Evolutionary conservation across 2,113 vertebrate species (phyloP), one percentile per base, ranked within the genome.

Genomic region (Neolamprologus tretocephalus): DNA sequence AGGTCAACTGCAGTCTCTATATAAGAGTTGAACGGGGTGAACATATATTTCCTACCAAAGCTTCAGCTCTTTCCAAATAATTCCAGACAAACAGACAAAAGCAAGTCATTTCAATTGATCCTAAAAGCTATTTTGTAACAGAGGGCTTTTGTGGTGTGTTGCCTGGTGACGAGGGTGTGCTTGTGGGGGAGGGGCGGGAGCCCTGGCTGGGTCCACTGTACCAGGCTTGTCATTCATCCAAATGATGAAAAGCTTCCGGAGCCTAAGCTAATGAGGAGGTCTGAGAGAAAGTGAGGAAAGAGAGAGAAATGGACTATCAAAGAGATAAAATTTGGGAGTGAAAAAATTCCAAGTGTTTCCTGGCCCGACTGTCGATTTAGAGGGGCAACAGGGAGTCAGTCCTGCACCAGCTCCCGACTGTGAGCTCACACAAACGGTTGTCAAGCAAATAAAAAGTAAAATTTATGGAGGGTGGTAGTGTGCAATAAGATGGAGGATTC

Each of bases 181-280:
- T 17, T 19, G 85, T 84, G 93, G 94, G 94, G 91, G 94, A 94
- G 94, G 94, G 92, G 91, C 19, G 5, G 71, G 61, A 91, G 87
- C 87, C 86, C 54, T 28, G 83, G 87, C 80, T 13, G 54, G 87
- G 93, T 90, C 94, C 92, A 93, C 93, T 90, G 91, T 95, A 95
- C 91, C 80, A n/a, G 89, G 91, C 91, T 92, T 91, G 90, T 94
- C 93, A 95, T 94, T 96, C 95, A 95, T 92, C 92, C 91, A 92
- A 94, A 94, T 95, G 94, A 97, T 96, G 95, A 96, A 97, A 96
- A 95, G 96, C 95, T 96, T 97, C 96, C 96, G 95, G 95, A 96
- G 91, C 85, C 89, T 92, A 93, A 95, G 89, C 94, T 96, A 96
- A 96, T 95, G 94, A 96, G 95, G 90, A 90, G 85, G 82, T 88